Evolutionary conservation across 2,797 vertebrate genomes (phyloP), one percentile per base, ranked within the genome.

Genomic region (Microchirus variegatus): DNA sequence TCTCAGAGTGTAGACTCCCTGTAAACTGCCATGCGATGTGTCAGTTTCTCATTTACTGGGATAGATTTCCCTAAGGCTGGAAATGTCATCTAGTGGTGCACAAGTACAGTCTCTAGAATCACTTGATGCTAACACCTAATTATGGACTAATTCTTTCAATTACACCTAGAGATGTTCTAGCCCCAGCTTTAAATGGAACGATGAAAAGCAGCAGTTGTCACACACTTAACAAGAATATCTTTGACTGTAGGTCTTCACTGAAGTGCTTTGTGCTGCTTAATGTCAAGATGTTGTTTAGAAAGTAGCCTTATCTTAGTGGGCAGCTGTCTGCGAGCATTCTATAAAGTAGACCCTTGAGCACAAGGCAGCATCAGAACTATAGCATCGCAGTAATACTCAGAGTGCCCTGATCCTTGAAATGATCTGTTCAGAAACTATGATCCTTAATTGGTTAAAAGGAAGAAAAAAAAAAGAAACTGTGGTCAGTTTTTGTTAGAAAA

Each of bases 371-470:
- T 71, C 60, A 77, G 48, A 78, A 78, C 55, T 59, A 47, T 10
- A 35, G 45, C 61, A 72, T 81, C 72, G 77, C 65, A 79, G 66
- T 65, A 74, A 71, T 48, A 63, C 40, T 50, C 42, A 7, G 18
- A 62, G 50, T 54, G 35, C 66, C 64, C 61, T 63, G 63, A 70
- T 83, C 57, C 59, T 66, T 73, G 40, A 75, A 71, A 68, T 73
- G 6, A 74, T 51, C 52, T 64, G 22, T 43, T 69, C 52, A 63
- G 59, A 75, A 81, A 66, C 72, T 69, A 53, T 67, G 63, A 85
- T 68, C 55, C 73, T 10, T 83, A 85, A 85, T 86, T 76, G 77
- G 53, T 59, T 52, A 10, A 64, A 70, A 59, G 5, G 40, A 63
- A 63, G 55, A 62, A 53, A 22, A 5, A 48, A 18, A 59, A 64